These are phyloP conservation scores for Trachelipus rathkii DNA, from an alignment of 1,140 invertebrate genomes.

Conservation along the genomic window DNA sequence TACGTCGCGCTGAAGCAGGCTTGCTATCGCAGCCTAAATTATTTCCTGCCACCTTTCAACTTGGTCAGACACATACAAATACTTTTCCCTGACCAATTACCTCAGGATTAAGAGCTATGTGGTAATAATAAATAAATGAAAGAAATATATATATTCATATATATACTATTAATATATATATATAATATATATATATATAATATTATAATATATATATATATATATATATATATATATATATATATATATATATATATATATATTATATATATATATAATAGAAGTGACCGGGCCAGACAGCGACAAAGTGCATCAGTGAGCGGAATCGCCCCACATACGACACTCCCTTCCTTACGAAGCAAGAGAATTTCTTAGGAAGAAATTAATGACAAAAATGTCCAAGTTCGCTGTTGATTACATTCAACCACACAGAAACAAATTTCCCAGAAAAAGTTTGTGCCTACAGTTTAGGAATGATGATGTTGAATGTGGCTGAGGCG, in stretches of 20 bases:
- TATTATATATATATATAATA: neutral
- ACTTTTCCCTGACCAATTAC: too few relatives aligned
- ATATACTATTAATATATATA: too few relatives aligned
- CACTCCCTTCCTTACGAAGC: slow-evolving; percentile 97
- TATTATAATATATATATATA: neutral
- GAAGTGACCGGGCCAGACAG: slow-evolving; percentile 28
- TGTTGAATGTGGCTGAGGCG: slow-evolving; percentile 90
- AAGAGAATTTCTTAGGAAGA: slow-evolving; percentile 94
- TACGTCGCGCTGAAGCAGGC: too few relatives aligned
- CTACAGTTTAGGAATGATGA: slow-evolving; percentile 80
- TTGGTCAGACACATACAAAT: too few relatives aligned
- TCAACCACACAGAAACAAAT: slow-evolving; percentile 83
- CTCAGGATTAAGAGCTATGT: too few relatives aligned
- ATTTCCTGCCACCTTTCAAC: too few relatives aligned
- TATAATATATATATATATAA: too few relatives aligned
- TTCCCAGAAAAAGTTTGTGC: slow-evolving; percentile 94
- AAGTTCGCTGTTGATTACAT: slow-evolving; percentile 92
- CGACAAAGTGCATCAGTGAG: neutral
- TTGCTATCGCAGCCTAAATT: too few relatives aligned
- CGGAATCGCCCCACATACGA: slow-evolving; percentile 67
- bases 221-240: neutral
- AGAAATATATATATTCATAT: too few relatives aligned
- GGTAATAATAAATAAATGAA: too few relatives aligned
- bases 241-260: neutral
- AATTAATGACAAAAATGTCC: slow-evolving; percentile 92